Evolutionary conservation across 2,888 invertebrate genomes (phyloP), one percentile per base, ranked within the genome.

Genomic region (Amiota minor): DNA sequence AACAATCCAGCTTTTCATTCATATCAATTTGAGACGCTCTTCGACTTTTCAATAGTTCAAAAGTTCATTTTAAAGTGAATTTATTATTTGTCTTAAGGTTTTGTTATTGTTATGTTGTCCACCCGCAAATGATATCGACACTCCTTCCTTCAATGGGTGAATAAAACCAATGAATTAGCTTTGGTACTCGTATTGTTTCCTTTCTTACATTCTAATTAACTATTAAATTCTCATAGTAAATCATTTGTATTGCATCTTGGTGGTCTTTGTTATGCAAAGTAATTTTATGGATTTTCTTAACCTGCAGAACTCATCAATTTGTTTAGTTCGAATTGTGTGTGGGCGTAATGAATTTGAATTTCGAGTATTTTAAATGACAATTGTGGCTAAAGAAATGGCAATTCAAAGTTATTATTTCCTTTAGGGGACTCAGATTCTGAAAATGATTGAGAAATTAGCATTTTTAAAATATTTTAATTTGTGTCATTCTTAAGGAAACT

Each of bases 141-240:
- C 67, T 53, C 67, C 67, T 20, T 61, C 35, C 35, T 59, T 18
- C 18, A 20, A 18, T 18, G 18, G 59, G 4, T 59, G 59, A 59
- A 18, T 35, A 6, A 23, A 23, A 3, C 23, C 23, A 23, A 23
- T 23, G 35, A 35, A 35, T 35, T 3, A 35, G 35, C 6, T 35
- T 35, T 35, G 16, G 59, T 11, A 11, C 59, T 16, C 20, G 18
- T 9, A 59, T 35, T 35, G 59, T 59, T 59, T 47, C 6, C 9
- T 65, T 20, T 65, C 68, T 64, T 77, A 76, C 83, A 83, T 76
- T 83, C 85, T 83, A 83, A 83, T 83, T 84, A 84, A 86, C 78
- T 69, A 50, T 8, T 18, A n/a, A 53, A 77, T 78, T 84, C 80
- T 76, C 80, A 79, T 80, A 75, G 75, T 81, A 79, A 81, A 79